Evolutionary conservation across 1,140 invertebrate species (phyloP), one percentile per base, ranked within the genome.

Genomic region (Neodiprion pinetum): DNA sequence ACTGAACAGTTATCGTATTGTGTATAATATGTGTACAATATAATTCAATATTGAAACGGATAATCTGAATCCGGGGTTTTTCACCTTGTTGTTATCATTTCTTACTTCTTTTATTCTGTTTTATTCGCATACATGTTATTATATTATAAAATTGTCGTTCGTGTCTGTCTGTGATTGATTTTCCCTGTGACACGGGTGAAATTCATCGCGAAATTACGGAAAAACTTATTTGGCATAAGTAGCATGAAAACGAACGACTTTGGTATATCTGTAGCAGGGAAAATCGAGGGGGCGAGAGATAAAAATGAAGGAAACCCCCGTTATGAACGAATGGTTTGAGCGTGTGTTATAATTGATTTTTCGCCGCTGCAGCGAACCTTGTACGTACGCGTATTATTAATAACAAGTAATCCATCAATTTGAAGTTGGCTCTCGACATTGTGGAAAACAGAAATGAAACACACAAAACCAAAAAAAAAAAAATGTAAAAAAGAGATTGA

Each of bases 381-480:
- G 53, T 17, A 17, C n/a, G 53, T 61, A 5, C 11, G 53, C 11
- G 53, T 61, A 61, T 61, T 14, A 61, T 9, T 7, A 61, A 61
- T 61, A 61, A 61, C n/a, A 17, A 61, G 53, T 61, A 61, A 61
- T 61, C 53, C 53, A 61, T 61, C 53, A 61, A 61, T 61, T 61
- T 61, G 53, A 4, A 17, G 5, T 40, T 40, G 28, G 28, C 28
- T 40, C 28, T 40, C 28, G 28, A 40, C 28, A 40, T 40, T 40
- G 28, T 40, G 28, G 28, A 40, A 40, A 40, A 40, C 28, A 40
- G 28, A 40, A 40, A 40, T 40, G 1, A 5, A 40, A 40, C 28
- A 40, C 17, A 21, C 17, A 40, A 40, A 40, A 40, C 5, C 2
- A 40, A 40, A 5, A 40, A 40, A 40, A 40, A 40, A 40, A 40